A percentile compares a stretch with the other conserved stretches of the same genome.
Evolutionary conservation across 2,797 vertebrate genomes (phyloP).

Genomic region (Gadopsis bispinosus): DNA sequence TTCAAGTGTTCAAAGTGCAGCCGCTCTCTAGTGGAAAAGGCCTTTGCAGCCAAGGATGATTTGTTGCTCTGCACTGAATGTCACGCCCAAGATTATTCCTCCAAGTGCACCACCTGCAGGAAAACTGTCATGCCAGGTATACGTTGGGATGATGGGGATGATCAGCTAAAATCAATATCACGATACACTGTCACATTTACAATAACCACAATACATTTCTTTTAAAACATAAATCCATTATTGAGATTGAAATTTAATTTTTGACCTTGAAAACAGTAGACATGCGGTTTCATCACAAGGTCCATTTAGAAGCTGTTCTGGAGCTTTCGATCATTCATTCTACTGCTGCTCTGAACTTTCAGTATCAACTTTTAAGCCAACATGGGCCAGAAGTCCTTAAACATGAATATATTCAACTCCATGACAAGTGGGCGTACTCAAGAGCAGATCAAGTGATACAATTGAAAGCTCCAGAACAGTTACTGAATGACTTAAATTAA

Average conservation of each 20-base stretch:
- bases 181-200: neutral
- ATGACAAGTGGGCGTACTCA: neutral
- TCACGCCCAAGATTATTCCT: conserved; percentile 92
- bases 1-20: conserved; percentile 93
- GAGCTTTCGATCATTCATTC: neutral
- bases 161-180: neutral
- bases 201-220: neutral
- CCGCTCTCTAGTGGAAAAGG: conserved; percentile 93
- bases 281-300: neutral
- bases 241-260: neutral
- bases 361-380: neutral
- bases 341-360: neutral
- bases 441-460: neutral
- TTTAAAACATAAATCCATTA: neutral
- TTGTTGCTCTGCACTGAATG: conserved; percentile 93
- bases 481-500: neutral
- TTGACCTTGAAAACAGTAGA: neutral
- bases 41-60: conserved; percentile 95
- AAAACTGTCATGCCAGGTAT: conserved; percentile 96
- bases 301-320: neutral
- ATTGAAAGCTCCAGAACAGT: neutral
- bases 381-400: neutral
- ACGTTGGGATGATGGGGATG: neutral
- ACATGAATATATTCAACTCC: too few relatives aligned
- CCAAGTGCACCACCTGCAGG: conserved; percentile 94